Base-by-base conservation (phyloP, 2,888 invertebrate species). In the Metacarcinus magister region DNA sequence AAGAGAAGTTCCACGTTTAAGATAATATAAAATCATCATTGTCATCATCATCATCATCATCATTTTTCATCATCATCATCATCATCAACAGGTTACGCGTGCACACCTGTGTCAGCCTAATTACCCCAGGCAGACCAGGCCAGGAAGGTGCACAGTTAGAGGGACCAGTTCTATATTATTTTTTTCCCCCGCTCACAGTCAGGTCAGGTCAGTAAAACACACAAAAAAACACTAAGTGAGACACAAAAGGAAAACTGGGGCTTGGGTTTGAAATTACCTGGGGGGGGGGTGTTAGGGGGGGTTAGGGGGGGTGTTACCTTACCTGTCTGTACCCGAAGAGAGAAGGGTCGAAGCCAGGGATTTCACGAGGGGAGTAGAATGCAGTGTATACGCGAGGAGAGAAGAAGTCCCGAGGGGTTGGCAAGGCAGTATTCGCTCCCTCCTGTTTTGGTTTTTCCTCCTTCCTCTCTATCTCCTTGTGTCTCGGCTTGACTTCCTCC, bases 301-400 rank as follows among this genome's bases (percentile, higher is more conserved):
- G 8, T 16, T 54, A 3, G 8, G 16, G 8, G 16, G 54, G 54
- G 54, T 0, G 16, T 16, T 54, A 8, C 2, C 94, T 96, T 43
- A 97, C 97, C 90, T 95, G 95, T 60, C 97, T 94, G 48, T 96
- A 96, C n/a, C 96, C 75, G 82, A 97, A 96, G 93, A 92, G 19
- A 2, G 39, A 39, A 2, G 96, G 96, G 90, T 96, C 95, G 23
- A 97, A 10, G 23, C 97, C 97, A n/a, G 97, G 97, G 8, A 97
- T 94, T 16, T 97, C 97, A 13, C 48, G 94, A 4, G 97, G 95
- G 19, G 96, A 96, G 91, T 96, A 95, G 93, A 97, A 97, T 3
- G 97, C 97, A 4, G 94, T 91, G 93, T 97, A 97, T n/a, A 89
- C 75, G 0, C 92, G 82, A 2, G 54, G 92, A 8, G 95, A n/a